phyloP scores from a whole-genome alignment of 2,888 invertebrate genomes.

The Drosophila meridiana region DNA sequence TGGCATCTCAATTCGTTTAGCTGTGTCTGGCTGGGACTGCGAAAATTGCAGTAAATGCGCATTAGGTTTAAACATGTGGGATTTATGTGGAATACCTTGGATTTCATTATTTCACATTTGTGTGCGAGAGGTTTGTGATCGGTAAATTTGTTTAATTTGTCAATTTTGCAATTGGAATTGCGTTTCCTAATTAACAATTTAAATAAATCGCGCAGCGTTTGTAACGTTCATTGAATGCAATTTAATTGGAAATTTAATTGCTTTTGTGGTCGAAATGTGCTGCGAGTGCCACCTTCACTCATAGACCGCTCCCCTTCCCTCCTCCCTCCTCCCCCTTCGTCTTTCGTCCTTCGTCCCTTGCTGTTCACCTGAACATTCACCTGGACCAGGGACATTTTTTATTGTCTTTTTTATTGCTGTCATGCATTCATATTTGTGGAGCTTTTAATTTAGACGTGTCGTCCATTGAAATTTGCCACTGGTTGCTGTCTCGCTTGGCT shows the following conservation, averaged over 20 bases:
- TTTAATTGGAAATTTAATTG: conserved; percentile 83
- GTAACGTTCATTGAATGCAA: conserved; percentile 76
- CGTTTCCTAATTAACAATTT: conserved; percentile 81
- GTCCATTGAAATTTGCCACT: conserved; percentile 66
- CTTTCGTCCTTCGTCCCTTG: conserved; percentile 1
- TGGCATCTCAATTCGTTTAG: conserved; percentile 19
- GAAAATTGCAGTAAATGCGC: background rate
- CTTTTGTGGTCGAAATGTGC: conserved; percentile 75
- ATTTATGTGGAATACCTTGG: background rate
- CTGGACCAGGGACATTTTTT: conserved; percentile 15
- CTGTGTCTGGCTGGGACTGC: too few species aligned
- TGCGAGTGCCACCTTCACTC: conserved; percentile 30
- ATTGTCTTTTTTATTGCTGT: conserved; percentile 33
- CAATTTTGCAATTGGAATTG: conserved; percentile 65
- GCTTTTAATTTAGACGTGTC: conserved; percentile 77
- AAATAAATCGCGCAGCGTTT: conserved; percentile 75
- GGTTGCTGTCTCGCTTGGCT: conserved; percentile 55
- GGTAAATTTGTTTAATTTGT: conserved; percentile 54
- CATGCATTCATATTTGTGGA: conserved; percentile 50
- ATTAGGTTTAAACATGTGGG: background rate
- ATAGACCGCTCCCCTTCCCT: conserved; percentile 13
- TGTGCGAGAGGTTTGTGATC: conserved; percentile 11
- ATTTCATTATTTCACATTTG: conserved; percentile 3
- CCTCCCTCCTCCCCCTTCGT: conserved; percentile 9
- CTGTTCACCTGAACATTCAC: conserved; percentile 26